Evolutionary conservation across 2,797 vertebrate genomes (phyloP), one percentile per base, ranked within the genome.

Genomic region (Rhyacichthys aspro): DNA sequence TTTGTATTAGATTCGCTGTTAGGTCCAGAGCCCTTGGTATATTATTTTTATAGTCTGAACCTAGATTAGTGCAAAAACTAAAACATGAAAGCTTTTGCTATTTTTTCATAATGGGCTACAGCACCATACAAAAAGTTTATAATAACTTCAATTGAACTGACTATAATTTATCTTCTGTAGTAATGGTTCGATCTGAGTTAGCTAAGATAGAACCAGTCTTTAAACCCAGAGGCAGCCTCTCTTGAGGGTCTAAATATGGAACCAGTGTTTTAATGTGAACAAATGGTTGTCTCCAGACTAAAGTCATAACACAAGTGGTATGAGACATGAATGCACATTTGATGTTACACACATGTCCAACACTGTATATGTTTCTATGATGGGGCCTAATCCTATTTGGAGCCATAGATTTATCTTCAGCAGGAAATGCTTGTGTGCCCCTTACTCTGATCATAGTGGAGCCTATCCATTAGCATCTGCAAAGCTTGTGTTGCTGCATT

Each of bases 391-490:
- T 79, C 59, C 43, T 69, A 47, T 68, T 60, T 71, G 49, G 55
- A 79, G 59, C 46, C 19, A 12, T 69, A 63, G 63, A 72, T 84
- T 79, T 59, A 84, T 76, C 74, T 82, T 72, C 60, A 62, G 54
- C 54, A 46, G 79, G 63, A 78, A 83, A 71, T 67, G 68, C 50
- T 55, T 57, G 41, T 53, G 55, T 38, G 67, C 57, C 65, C 74
- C 61, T 68, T 52, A 48, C 61, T 52, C 49, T 43, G 68, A 68
- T 63, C 50, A 34, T 1, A 65, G 42, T 68, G 49, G 17, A 57
- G 43, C 38, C 23, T 55, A 44, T 80, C 77, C 85, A 82, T 83
- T 84, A 82, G 65, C 23, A 16, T 58, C 65, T 23, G 63, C 60
- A 33, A 54, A 39, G 55, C 39, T 11, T 43, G 14, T 48, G 59